These are phyloP conservation scores for Pogona vitticeps DNA, from an alignment of 2,113 vertebrate genomes.

Conservation along the genomic window DNA sequence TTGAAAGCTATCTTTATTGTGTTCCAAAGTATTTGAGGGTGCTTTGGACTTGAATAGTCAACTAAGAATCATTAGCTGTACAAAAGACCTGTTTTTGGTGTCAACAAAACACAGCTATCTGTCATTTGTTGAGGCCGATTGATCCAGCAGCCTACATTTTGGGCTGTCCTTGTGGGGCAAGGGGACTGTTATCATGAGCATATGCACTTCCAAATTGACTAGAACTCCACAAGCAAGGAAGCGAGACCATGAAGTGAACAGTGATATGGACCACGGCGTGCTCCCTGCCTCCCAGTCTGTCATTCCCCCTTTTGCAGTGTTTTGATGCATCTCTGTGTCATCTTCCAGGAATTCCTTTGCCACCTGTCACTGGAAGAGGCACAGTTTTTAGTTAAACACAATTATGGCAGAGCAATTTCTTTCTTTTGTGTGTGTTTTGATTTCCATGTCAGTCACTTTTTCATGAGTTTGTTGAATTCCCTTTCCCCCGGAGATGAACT, in stretches of 20 bases:
- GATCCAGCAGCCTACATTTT: no score
- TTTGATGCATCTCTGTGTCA: neutral
- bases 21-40: no score
- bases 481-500: slow-evolving; percentile 39
- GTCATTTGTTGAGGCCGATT: no score
- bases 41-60: no score
- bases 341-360: slow-evolving; percentile 23
- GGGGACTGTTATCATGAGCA: no score
- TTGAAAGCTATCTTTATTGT: no score
- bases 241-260: no score
- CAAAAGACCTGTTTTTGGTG: no score
- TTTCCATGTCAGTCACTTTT: slow-evolving; percentile 42
- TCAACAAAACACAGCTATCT: no score
- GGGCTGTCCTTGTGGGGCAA: no score
- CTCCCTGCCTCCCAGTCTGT: neutral
- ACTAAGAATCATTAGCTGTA: no score
- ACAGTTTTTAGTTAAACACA: slow-evolving; percentile 50
- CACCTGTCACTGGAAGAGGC: slow-evolving; percentile 44
- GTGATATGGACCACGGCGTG: rapidly evolving
- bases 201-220: no score
- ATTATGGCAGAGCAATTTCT: slow-evolving; percentile 52
- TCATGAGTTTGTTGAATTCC: slow-evolving; percentile 39
- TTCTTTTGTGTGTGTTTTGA: slow-evolving; percentile 50
- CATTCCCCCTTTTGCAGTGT: neutral
- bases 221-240: neutral